Conservation (phyloP, 1,140 invertebrate species). For the Diorhabda sublineata region DNA sequence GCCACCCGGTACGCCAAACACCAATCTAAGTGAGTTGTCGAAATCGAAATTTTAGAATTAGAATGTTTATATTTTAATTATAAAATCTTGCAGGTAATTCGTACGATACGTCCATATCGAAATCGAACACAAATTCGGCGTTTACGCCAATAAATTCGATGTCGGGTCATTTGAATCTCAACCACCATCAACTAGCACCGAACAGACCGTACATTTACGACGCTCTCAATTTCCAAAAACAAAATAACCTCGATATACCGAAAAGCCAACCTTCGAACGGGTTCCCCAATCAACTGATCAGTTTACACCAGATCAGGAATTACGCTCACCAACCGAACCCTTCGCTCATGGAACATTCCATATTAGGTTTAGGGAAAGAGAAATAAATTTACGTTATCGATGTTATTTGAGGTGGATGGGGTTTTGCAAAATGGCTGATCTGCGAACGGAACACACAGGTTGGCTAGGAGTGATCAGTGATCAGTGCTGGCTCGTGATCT, state of each 20-base stretch:
- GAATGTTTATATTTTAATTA: not conserved
- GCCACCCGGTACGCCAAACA: slow-evolving; percentile 42
- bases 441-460: not conserved
- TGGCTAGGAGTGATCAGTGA: slow-evolving; percentile 7
- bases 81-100: slow-evolving; percentile 35
- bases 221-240: slow-evolving; percentile 77
- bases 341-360: slow-evolving; percentile 55
- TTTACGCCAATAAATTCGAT: slow-evolving; percentile 86
- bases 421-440: not conserved
- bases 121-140: slow-evolving; percentile 70
- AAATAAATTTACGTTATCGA: slow-evolving; percentile 41
- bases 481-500: slow-evolving; percentile 14
- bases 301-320: slow-evolving; percentile 93
- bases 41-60: not conserved
- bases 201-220: slow-evolving; percentile 88
- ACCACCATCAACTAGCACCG: slow-evolving; percentile 68
- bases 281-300: slow-evolving; percentile 93
- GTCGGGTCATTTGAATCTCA: slow-evolving; percentile 67
- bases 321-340: slow-evolving; percentile 85
- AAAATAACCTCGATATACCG: slow-evolving; percentile 49
- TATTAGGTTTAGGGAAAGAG: slow-evolving; percentile 54
- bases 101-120: slow-evolving; percentile 48
- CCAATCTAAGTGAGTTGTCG: slow-evolving; percentile 28
- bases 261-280: slow-evolving; percentile 57
- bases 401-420: not conserved